Evolutionary conservation across 2,888 invertebrate genomes (phyloP), one percentile per base, ranked within the genome.

Genomic region (Dilophus febrilis): DNA sequence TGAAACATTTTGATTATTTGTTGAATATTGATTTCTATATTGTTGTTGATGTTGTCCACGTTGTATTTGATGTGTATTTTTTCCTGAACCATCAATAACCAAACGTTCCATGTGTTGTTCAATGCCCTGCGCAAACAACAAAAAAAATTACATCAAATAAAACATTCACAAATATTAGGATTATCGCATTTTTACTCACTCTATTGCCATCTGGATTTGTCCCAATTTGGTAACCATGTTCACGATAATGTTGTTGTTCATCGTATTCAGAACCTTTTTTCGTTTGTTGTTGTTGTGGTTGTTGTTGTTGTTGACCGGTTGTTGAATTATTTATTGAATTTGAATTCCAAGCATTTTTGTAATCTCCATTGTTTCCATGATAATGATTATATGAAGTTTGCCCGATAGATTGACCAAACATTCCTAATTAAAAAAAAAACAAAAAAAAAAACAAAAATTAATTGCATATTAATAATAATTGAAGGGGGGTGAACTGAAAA

Each of bases 21-120:
- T n/a, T n/a, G n/a, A n/a, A n/a, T n/a, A n/a, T 37, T 31, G 32
- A 26, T 22, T 30, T 31, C 13, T 35, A 35, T 22, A 22, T 22
- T 22, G 33, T 17, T 37, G 32, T 30, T 29, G 19, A 31, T 36
- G 43, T 13, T 18, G 38, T 13, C 22, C 38, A 22, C 8, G 22
- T 6, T 32, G 38, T 18, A 16, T 38, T 41, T 11, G 35, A 37
- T 41, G 43, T 31, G 37, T 40, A 32, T 36, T 36, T 32, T 40
- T 29, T 31, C 31, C n/a, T 35, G 35, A 19, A 28, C 46, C 42
- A 47, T 53, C 45, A 45, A 49, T 48, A 61, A 61, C 71, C 58
- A 81, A 64, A 48, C 71, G 73, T 53, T 86, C 84, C 64, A 90
- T 78, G 47, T 82, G 79, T 53, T 83, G 76, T 58, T 88, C 88